Conservation (phyloP, 2,888 invertebrate species). For the Cephus sareptanus region DNA sequence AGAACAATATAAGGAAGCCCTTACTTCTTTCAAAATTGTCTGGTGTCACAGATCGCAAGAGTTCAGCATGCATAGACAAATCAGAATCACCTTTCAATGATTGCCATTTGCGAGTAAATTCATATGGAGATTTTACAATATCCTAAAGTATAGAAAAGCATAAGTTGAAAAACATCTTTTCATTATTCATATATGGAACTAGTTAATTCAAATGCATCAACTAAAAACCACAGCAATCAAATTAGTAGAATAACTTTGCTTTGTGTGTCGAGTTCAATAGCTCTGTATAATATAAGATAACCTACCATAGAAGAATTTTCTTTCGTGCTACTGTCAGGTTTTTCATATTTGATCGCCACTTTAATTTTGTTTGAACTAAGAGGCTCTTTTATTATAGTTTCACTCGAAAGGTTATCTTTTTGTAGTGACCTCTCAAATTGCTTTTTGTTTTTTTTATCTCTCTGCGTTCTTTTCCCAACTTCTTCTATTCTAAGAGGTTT, state of each 20-base stretch:
- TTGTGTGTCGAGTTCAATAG: too few species aligned
- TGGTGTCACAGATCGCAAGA: constrained; percentile 54
- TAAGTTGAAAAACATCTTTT: not conserved
- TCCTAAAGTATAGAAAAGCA: not conserved
- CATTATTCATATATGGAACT: not conserved
- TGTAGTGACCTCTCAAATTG: not conserved
- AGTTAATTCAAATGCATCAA: not conserved
- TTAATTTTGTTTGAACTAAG: not conserved
- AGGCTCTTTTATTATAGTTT: not conserved
- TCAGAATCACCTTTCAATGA: constrained; percentile 52
- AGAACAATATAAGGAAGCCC: constrained; percentile 40
- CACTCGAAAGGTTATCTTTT: not conserved
- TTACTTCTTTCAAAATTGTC: constrained; percentile 41
- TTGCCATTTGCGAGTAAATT: constrained; percentile 61
- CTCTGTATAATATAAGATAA: not conserved
- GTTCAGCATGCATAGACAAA: constrained; percentile 51
- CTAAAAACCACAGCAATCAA: not conserved
- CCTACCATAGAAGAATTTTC: not conserved
- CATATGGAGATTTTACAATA: constrained; percentile 52
- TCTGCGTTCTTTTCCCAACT: not conserved
- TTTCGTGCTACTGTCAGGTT: not conserved
- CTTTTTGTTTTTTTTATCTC: not conserved
- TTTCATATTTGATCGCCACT: not conserved
- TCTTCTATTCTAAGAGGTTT: not conserved
- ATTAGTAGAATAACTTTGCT: not conserved